Percentiles rank a stretch among this genome's conserved stretches.
Conservation (phyloP, 2,113 vertebrate genomes). For the Drymodes brunneopygia region DNA sequence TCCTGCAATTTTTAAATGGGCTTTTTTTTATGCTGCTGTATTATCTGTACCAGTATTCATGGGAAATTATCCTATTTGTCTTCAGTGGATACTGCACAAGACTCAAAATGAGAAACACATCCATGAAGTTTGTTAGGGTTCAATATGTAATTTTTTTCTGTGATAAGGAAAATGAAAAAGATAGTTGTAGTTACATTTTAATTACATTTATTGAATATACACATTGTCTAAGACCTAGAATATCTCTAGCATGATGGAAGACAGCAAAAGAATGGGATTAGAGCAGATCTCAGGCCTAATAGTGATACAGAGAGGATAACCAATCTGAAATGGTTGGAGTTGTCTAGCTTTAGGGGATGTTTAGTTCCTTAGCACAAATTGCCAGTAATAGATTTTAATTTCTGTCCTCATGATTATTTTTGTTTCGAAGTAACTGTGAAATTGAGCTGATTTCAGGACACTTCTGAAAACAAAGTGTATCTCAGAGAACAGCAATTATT, state of each 20-base stretch:
- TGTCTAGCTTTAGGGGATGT: neutral
- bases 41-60: neutral
- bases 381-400: conserved; percentile 54
- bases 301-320: neutral
- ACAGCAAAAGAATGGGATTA: conserved; percentile 14
- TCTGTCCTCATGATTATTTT: conserved; percentile 53
- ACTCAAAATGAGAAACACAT: neutral
- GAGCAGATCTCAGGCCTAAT: neutral
- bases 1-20: neutral
- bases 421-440: conserved; percentile 52
- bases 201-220: neutral
- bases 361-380: conserved; percentile 35
- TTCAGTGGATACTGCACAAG: neutral
- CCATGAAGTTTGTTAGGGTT: neutral
- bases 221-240: neutral
- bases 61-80: neutral
- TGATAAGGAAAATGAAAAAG: neutral
- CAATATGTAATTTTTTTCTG: neutral
- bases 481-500: conserved; percentile 22
- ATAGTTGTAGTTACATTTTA: neutral
- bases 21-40: neutral
- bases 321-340: neutral
- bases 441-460: conserved; percentile 61
- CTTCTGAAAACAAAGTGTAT: conserved; percentile 46
- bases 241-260: neutral